Base-by-base conservation (phyloP, 2,113 vertebrate genomes). In the Suncus etruscus region DNA sequence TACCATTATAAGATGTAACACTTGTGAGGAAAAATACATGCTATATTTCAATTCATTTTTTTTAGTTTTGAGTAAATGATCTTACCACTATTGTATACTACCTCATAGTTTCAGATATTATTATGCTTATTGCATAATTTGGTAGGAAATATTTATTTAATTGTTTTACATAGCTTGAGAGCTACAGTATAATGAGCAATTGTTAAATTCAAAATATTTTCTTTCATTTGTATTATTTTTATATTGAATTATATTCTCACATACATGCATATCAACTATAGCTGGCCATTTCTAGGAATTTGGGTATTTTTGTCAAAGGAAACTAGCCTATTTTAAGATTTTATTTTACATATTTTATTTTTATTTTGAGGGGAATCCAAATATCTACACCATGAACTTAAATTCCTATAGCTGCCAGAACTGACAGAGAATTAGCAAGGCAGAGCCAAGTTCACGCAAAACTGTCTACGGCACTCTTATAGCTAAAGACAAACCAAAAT, bases 321-420 rank as follows among this genome's bases (percentile, higher is more conserved):
- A 96, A 79, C 91, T 88, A 93, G 96, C 95, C 91, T 97, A 97
- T 97, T 95, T 96, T 92, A 95, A 96, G 96, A 97, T 96, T 97
- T 97, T 96, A 97, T 97, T 97, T 98, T 98, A 97, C 96, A 96
- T 97, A 96, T 96, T 96, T 97, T 97, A 97, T 97, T 96, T 94
- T 95, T 94, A 96, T 96, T 96, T 95, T 95, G 90, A 97, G 90
- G 97, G 81, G 54, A 91, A 97, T 95, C 95, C 94, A 96, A 97
- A 94, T 97, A 97, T 93, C 96, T 96, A 96, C 95, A 95, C 95
- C 69, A 96, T 48, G 82, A 3, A 8, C 75, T 92, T 84, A 95
- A 95, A 96, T 96, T 93, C 96, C 94, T 96, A 96, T 96, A 90
- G 84, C 86, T 96, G 93, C 92, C 95, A 97, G 88, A 94, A 94